These are phyloP conservation scores for Dicranocentrus wangi DNA, from an alignment of 2,888 invertebrate genomes.

Conservation along the genomic window DNA sequence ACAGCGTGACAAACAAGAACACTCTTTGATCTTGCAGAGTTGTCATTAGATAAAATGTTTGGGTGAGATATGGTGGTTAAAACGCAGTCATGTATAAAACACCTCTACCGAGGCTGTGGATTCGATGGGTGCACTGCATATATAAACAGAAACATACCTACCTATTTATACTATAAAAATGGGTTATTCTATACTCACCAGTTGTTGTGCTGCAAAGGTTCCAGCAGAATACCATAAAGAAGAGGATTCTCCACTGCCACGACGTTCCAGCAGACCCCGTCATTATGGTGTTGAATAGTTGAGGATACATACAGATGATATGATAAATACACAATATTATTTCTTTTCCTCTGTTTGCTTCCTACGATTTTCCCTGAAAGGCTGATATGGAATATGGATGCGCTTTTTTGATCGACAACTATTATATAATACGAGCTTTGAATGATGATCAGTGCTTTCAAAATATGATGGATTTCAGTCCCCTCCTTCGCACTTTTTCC, in stretches of 20 bases:
- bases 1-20: too few relatives aligned
- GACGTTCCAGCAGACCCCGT: constrained; percentile 38
- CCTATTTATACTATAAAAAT: too few relatives aligned
- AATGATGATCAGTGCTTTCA: constrained; percentile 57
- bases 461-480: constrained; percentile 54
- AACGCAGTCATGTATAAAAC: too few relatives aligned
- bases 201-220: constrained; percentile 65
- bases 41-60: too few relatives aligned
- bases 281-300: too few relatives aligned
- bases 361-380: too few relatives aligned
- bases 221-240: constrained; percentile 62
- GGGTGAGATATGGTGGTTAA: too few relatives aligned
- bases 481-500: constrained; percentile 8
- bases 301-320: not conserved
- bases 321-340: constrained; percentile 1
- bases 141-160: too few relatives aligned
- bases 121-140: too few relatives aligned
- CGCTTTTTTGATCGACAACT: not conserved
- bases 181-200: constrained; percentile 60
- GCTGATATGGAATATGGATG: too few relatives aligned
- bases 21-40: too few relatives aligned
- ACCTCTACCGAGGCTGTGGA: too few relatives aligned
- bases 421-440: constrained; percentile 26
- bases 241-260: constrained; percentile 62
- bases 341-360: not conserved